Percentiles rank a stretch among this genome's conserved stretches.
phyloP scores from a whole-genome alignment of 2,888 invertebrate species.

The Tenodera sinensis region DNA sequence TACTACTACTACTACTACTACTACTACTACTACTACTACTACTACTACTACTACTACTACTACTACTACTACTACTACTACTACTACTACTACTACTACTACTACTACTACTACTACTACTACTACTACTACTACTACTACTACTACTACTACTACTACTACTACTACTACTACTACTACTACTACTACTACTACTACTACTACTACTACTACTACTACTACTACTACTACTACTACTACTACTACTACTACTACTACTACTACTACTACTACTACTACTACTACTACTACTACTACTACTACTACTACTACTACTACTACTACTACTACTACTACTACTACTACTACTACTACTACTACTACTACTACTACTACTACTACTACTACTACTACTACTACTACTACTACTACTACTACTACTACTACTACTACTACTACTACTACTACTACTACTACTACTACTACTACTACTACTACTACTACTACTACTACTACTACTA shows the following conservation, averaged over 20 bases:
- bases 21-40: too few species aligned
- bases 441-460: neutral
- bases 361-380: conserved; percentile 15
- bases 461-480: conserved; percentile 20
- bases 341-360: conserved; percentile 4
- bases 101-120: neutral
- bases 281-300: neutral
- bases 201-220: too few species aligned
- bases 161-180: too few species aligned
- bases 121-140: neutral
- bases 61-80: neutral
- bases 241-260: conserved; percentile 16
- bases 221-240: too few species aligned
- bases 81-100: conserved; percentile 21
- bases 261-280: conserved; percentile 7
- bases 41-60: too few species aligned
- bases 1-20: too few species aligned
- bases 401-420: too few species aligned
- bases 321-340: too few species aligned
- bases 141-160: too few species aligned
- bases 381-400: neutral
- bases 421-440: too few species aligned
- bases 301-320: too few species aligned
- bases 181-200: too few species aligned
- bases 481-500: conserved; percentile 1